Evolutionary conservation across 2,797 vertebrate species (phyloP).

Genomic region (Arnoldichthys spilopterus): DNA sequence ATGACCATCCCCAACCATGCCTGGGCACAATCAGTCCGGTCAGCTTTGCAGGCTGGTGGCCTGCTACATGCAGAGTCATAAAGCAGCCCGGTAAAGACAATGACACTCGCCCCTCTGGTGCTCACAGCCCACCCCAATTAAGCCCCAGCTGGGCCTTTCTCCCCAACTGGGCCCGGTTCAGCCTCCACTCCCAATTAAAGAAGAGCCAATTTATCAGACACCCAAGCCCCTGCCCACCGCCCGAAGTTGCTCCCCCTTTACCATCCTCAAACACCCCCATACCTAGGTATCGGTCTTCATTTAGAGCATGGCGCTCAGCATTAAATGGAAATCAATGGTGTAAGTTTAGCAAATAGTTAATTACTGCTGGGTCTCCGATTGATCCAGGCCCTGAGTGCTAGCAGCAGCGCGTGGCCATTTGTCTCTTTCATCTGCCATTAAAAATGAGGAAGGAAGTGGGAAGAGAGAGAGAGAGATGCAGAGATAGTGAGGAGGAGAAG

Average conservation of each 20-base stretch:
- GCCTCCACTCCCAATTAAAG: constrained; percentile 79
- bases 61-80: constrained; percentile 44
- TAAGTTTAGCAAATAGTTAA: constrained; percentile 95
- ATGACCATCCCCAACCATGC: constrained; percentile 46
- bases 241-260: constrained; percentile 12
- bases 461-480: constrained; percentile 26
- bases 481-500: constrained; percentile 34
- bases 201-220: constrained; percentile 85
- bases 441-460: constrained; percentile 82
- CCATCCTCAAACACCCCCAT: constrained; percentile 46
- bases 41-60: constrained; percentile 26
- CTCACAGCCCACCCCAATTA: constrained; percentile 66
- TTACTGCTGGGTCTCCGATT: constrained; percentile 87
- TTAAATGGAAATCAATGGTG: constrained; percentile 92
- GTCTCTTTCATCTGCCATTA: constrained; percentile 89
- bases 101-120: constrained; percentile 64
- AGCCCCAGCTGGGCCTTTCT: constrained; percentile 61
- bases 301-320: constrained; percentile 87
- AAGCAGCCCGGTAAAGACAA: constrained; percentile 60
- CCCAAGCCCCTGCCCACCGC: constrained; percentile 70
- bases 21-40: constrained; percentile 40
- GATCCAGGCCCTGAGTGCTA: constrained; percentile 85
- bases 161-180: constrained; percentile 42
- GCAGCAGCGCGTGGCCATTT: constrained; percentile 85
- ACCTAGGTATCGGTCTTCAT: constrained; percentile 87